phyloP scores from a whole-genome alignment of 2,797 vertebrate species.

The Acanthornis magna region DNA sequence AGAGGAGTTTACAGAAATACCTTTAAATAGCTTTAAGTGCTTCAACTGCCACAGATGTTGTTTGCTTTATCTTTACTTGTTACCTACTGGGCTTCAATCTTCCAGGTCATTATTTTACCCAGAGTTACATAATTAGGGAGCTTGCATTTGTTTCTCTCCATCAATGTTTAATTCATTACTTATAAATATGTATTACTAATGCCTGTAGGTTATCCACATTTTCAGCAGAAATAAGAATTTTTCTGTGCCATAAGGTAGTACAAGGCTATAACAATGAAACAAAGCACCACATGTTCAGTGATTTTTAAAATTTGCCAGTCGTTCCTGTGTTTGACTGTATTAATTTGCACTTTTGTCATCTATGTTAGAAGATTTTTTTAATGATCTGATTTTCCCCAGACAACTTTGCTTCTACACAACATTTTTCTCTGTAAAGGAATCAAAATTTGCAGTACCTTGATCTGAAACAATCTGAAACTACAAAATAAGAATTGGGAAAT shows the following conservation, averaged over 20 bases:
- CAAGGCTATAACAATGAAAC: background rate
- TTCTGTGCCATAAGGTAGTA: background rate
- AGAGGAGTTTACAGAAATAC: background rate
- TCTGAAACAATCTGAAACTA: background rate
- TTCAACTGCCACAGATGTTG: background rate
- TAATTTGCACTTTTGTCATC: background rate
- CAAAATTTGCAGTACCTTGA: background rate
- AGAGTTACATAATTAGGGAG: background rate
- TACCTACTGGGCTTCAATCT: background rate
- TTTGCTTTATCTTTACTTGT: background rate
- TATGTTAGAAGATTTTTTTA: background rate
- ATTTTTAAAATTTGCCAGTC: background rate
- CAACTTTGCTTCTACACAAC: background rate
- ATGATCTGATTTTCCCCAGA: background rate
- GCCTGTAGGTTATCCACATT: background rate
- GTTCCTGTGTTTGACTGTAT: background rate
- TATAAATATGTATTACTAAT: constrained; percentile 20
- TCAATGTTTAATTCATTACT: constrained; percentile 26
- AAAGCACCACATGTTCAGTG: background rate
- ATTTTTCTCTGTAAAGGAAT: background rate
- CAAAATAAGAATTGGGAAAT: background rate
- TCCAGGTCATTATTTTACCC: constrained; percentile 5
- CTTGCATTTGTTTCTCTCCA: background rate
- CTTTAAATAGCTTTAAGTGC: background rate
- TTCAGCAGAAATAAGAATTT: background rate